phyloP scores from a whole-genome alignment of 2,888 invertebrate genomes.

The Nesidiocoris tenuis region DNA sequence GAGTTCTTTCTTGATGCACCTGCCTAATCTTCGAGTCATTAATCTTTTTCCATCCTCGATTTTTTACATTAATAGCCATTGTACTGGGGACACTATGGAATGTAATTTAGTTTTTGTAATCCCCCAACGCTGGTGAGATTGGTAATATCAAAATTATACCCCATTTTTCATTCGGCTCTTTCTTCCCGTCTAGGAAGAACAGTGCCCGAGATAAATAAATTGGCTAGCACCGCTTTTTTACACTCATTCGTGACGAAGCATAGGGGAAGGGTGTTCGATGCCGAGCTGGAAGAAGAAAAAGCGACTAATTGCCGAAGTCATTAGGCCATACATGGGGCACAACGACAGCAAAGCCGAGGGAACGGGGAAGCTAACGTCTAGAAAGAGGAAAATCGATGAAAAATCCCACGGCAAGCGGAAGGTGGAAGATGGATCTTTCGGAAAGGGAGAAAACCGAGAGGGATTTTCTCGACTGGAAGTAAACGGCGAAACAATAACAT shows the following conservation, averaged over 20 bases:
- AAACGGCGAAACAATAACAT: slow-evolving; percentile 33
- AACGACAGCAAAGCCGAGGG: not conserved
- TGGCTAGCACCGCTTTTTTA: slow-evolving; percentile 17
- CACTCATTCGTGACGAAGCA: slow-evolving; percentile 5
- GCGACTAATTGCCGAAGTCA: slow-evolving; percentile 33
- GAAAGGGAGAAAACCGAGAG: not conserved
- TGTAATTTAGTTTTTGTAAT: no score
- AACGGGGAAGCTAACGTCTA: not conserved
- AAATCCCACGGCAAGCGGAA: slow-evolving; percentile 1
- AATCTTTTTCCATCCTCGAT: no score
- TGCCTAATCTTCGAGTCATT: no score
- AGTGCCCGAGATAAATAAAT: slow-evolving; percentile 31
- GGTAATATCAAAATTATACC: not conserved
- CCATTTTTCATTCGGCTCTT: not conserved
- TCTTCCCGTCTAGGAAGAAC: not conserved
- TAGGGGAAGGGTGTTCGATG: not conserved
- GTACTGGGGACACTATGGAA: no score
- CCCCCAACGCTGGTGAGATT: not conserved
- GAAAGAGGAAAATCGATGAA: slow-evolving; percentile 3
- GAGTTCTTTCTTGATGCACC: no score
- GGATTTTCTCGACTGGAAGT: slow-evolving; percentile 14
- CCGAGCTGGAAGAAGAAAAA: slow-evolving; percentile 17
- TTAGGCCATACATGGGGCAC: slow-evolving; percentile 19
- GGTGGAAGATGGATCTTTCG: slow-evolving; percentile 3
- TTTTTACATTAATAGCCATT: no score